These are phyloP conservation scores for Heterotis niloticus DNA, from an alignment of 2,113 vertebrate species.

Conservation along the genomic window DNA sequence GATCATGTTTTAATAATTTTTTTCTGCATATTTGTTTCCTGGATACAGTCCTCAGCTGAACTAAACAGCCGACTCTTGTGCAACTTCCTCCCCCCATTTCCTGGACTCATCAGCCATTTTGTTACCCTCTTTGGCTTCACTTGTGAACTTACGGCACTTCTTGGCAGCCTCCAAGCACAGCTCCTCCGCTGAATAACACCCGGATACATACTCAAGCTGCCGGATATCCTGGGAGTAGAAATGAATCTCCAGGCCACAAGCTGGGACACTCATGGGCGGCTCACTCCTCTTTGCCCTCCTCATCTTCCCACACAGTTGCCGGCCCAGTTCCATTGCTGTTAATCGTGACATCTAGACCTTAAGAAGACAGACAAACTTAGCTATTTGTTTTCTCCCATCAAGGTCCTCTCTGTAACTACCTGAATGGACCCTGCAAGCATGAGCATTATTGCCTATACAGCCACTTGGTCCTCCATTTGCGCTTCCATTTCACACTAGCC, in stretches of 20 bases:
- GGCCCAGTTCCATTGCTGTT: slow-evolving; percentile 63
- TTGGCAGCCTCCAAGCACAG: slow-evolving; percentile 72
- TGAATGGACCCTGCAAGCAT: neutral
- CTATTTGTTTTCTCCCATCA: neutral
- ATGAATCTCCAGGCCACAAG: slow-evolving; percentile 67
- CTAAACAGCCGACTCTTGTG: neutral
- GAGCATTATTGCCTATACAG: neutral
- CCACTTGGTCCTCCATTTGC: neutral
- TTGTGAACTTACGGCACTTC: slow-evolving; percentile 67
- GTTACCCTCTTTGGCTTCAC: too few species aligned
- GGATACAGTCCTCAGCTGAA: neutral
- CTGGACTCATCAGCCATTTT: neutral
- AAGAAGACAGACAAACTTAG: neutral
- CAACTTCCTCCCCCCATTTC: neutral
- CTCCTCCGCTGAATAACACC: slow-evolving; percentile 69
- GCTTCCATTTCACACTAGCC: neutral
- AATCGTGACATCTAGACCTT: slow-evolving; percentile 70
- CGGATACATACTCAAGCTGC: slow-evolving; percentile 55
- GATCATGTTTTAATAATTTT: neutral
- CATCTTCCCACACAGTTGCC: slow-evolving; percentile 80
- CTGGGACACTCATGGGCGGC: slow-evolving; percentile 47
- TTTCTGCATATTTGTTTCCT: neutral
- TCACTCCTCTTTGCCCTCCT: slow-evolving; percentile 65
- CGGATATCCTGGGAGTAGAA: slow-evolving; percentile 68
- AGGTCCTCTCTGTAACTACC: neutral